A percentile compares a stretch with the other conserved stretches of the same genome.
Evolutionary conservation across 2,888 invertebrate genomes (phyloP).

Genomic region (Eupithecia inturbata): DNA sequence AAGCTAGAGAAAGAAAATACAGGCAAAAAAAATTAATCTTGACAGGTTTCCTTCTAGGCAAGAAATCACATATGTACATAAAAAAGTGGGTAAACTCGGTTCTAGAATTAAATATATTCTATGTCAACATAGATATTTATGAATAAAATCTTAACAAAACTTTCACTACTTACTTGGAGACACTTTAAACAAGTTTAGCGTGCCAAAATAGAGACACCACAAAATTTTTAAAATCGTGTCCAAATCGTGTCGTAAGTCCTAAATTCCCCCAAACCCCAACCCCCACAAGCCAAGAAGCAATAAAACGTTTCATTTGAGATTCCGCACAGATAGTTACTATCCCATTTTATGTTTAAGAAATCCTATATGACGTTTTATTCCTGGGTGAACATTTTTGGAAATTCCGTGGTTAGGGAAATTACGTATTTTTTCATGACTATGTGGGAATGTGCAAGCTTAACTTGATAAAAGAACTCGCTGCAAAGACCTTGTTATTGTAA

Average conservation of each 20-base stretch:
- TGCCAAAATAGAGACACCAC: too few relatives aligned
- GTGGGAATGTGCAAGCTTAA: background rate
- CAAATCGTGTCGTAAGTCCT: slow-evolving; percentile 12
- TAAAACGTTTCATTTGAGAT: slow-evolving; percentile 44
- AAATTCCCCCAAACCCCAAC: slow-evolving; percentile 10
- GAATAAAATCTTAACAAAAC: too few relatives aligned
- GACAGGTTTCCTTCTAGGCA: too few relatives aligned
- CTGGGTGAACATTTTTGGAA: slow-evolving; percentile 3
- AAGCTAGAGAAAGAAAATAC: too few relatives aligned
- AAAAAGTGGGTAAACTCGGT: too few relatives aligned
- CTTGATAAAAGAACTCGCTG: background rate
- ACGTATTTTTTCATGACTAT: background rate
- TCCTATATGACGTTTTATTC: slow-evolving; percentile 28
- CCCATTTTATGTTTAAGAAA: slow-evolving; percentile 38
- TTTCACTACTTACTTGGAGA: too few relatives aligned
- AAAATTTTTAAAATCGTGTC: background rate
- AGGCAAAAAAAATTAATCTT: too few relatives aligned
- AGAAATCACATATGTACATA: too few relatives aligned
- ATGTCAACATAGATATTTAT: too few relatives aligned
- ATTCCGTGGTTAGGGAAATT: background rate
- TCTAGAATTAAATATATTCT: too few relatives aligned
- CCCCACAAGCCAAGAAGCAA: slow-evolving; percentile 35
- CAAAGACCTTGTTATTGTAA: background rate
- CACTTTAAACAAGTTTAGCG: too few relatives aligned
- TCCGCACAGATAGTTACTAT: slow-evolving; percentile 40